phyloP scores from a whole-genome alignment of 2,797 vertebrate genomes.

The Moxostoma hubbsi region DNA sequence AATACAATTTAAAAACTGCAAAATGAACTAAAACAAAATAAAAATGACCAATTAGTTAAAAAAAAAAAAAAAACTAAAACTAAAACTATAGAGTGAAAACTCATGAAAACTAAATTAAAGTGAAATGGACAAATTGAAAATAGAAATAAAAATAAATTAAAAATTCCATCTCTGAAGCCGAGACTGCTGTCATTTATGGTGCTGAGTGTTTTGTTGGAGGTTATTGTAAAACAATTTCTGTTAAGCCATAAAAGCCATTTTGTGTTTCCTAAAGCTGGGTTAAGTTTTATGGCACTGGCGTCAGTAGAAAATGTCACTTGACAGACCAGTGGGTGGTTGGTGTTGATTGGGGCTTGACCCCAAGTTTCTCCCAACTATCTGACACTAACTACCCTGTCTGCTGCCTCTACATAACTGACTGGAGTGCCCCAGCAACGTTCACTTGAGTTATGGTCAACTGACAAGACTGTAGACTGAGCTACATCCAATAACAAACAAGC shows the following conservation, averaged over 20 bases:
- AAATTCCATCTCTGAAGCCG: neutral
- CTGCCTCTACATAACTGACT: slow-evolving; percentile 31
- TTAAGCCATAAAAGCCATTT: slow-evolving; percentile 56
- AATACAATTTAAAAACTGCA: no score
- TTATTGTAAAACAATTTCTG: slow-evolving; percentile 52
- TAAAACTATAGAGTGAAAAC: no score
- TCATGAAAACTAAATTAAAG: no score
- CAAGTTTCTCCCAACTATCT: slow-evolving; percentile 37
- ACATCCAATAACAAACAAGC: slow-evolving; percentile 64
- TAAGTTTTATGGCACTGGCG: slow-evolving; percentile 49
- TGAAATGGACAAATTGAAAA: no score
- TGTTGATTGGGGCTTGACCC: slow-evolving; percentile 48
- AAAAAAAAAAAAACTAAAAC: no score
- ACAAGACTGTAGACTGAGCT: slow-evolving; percentile 40
- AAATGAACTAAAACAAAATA: no score
- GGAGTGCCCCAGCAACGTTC: neutral
- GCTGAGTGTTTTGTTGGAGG: slow-evolving; percentile 22
- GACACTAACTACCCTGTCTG: slow-evolving; percentile 24
- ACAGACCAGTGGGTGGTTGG: slow-evolving; percentile 35
- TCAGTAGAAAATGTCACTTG: slow-evolving; percentile 57
- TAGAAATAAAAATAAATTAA: no score
- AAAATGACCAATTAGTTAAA: no score
- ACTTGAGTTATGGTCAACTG: slow-evolving; percentile 36
- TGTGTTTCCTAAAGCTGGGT: slow-evolving; percentile 42
- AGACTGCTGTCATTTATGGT: slow-evolving; percentile 2